These are phyloP conservation scores for Chlorodrepanis virens DNA, from an alignment of 2,113 vertebrate species.

Conservation along the genomic window DNA sequence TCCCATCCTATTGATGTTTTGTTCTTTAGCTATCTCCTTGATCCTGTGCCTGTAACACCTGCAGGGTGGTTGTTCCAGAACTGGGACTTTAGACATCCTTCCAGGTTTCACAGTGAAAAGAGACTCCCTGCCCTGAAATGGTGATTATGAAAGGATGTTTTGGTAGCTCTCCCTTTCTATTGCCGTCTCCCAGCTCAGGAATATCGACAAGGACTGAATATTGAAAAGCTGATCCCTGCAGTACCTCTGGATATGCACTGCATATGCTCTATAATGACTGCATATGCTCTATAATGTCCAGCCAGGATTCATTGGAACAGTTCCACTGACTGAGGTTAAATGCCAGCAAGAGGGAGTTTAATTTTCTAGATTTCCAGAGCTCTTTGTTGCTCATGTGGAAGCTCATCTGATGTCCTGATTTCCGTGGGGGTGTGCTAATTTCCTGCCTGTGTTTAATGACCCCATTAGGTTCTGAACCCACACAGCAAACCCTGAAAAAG, in stretches of 20 bases:
- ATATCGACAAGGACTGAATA: not conserved
- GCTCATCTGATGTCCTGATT: not conserved
- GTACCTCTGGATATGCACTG: not conserved
- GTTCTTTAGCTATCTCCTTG: not conserved
- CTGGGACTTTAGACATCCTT: not conserved
- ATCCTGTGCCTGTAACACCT: not conserved
- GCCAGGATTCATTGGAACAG: not conserved
- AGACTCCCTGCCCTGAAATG: not conserved
- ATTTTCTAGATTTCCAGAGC: not conserved
- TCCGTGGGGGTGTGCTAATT: not conserved
- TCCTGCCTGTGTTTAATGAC: not conserved
- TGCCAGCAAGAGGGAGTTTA: not conserved
- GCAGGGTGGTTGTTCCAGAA: not conserved
- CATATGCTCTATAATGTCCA: accelerated
- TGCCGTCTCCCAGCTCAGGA: not conserved
- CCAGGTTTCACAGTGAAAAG: not conserved
- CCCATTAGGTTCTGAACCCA: not conserved
- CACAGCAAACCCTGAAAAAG: not conserved
- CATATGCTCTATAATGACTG: accelerated
- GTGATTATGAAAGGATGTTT: not conserved
- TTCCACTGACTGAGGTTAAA: not conserved
- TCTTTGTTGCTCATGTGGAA: not conserved
- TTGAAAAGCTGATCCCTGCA: not conserved
- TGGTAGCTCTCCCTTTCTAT: not conserved
- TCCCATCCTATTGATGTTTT: not conserved